These are phyloP conservation scores for Meles meles DNA, from an alignment of 2,113 vertebrate genomes.

Conservation along the genomic window DNA sequence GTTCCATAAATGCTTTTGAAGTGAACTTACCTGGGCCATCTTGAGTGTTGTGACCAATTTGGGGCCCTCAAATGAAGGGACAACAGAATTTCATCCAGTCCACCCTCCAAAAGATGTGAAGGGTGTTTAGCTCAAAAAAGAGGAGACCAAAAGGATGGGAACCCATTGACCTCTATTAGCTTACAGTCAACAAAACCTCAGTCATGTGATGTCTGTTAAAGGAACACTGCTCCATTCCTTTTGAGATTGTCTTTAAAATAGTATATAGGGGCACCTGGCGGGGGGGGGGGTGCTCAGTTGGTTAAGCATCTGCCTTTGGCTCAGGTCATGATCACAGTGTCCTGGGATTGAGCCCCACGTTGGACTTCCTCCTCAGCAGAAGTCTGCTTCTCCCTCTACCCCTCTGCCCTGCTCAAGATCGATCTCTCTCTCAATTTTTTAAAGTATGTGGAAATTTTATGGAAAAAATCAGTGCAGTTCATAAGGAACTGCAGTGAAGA, in stretches of 20 bases:
- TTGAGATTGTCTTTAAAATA: not conserved
- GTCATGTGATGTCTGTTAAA: not conserved
- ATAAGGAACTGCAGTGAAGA: not conserved
- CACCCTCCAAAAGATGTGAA: not conserved
- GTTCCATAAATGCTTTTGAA: not conserved
- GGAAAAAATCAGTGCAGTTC: not conserved
- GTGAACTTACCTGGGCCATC: not conserved
- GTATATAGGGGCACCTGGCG: not conserved
- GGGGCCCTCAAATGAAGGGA: not conserved
- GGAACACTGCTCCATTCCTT: not conserved
- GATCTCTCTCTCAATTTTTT: not conserved
- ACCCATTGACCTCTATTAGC: not conserved
- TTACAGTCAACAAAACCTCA: not conserved
- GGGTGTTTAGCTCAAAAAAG: not conserved
- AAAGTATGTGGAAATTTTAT: not conserved
- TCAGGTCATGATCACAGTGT: not conserved
- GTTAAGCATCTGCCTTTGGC: not conserved
- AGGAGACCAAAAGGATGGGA: not conserved
- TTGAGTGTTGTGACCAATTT: not conserved
- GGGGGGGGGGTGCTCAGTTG: not conserved
- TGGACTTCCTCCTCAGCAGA: not conserved
- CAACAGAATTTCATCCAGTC: not conserved
- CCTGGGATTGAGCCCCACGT: not conserved
- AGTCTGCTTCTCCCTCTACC: not conserved
- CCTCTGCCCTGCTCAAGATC: not conserved